phyloP scores from a whole-genome alignment of 2,113 vertebrate genomes.

The Miniopterus natalensis region DNA sequence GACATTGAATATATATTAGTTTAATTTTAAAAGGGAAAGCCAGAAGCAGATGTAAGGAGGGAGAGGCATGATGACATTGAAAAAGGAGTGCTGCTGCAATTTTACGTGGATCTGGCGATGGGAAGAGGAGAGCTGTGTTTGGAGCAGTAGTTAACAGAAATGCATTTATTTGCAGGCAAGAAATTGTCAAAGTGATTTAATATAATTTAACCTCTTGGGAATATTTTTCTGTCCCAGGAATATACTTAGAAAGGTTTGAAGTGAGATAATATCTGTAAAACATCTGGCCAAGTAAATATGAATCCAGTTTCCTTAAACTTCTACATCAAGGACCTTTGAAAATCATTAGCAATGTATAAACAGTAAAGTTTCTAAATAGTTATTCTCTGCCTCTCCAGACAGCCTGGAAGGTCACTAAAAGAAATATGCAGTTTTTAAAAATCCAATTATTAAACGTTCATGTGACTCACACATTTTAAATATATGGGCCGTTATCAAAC shows the following conservation, averaged over 20 bases:
- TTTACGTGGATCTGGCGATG: not conserved
- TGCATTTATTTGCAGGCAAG: not conserved
- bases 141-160: not conserved
- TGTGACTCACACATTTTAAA: not conserved
- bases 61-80: not conserved
- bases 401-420: not conserved
- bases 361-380: not conserved
- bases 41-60: not conserved
- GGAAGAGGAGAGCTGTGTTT: not conserved
- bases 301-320: not conserved
- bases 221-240: not conserved
- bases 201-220: not conserved
- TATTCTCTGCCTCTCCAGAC: not conserved
- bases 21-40: not conserved
- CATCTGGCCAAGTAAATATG: not conserved
- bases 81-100: not conserved
- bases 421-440: not conserved
- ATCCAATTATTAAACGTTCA: not conserved
- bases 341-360: not conserved
- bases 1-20: not conserved
- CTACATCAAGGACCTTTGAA: not conserved
- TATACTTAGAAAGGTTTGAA: not conserved
- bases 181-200: not conserved
- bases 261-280: not conserved
- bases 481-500: not conserved